These are phyloP conservation scores for Casuarius casuarius DNA, from an alignment of 2,113 vertebrate genomes.

Conservation along the genomic window DNA sequence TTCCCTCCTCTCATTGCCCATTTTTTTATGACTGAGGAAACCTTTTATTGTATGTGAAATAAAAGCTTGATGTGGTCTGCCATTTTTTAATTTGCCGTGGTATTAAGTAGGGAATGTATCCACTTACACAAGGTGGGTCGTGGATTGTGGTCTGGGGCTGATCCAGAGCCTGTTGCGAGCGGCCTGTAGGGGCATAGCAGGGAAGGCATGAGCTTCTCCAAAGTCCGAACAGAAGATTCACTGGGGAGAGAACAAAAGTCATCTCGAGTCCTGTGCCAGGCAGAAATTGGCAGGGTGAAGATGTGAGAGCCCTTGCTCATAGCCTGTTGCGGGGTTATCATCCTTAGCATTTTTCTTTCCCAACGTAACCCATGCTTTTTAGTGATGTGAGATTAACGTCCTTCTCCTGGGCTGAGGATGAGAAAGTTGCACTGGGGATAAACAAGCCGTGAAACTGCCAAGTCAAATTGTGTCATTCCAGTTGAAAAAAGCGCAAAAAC, in stretches of 20 bases:
- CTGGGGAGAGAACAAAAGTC: neutral
- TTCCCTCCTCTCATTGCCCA: constrained; percentile 46
- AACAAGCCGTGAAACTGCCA: neutral
- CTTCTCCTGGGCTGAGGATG: neutral
- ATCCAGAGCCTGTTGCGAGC: neutral
- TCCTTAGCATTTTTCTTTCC: neutral
- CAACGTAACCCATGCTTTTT: rapidly evolving
- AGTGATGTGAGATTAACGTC: neutral
- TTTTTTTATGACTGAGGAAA: constrained; percentile 65
- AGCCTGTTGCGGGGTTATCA: neutral
- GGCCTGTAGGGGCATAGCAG: neutral
- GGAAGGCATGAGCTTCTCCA: neutral
- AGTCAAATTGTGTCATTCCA: neutral
- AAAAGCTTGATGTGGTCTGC: constrained; percentile 65
- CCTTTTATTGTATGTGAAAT: constrained; percentile 60
- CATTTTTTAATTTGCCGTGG: constrained; percentile 59
- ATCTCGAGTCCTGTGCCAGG: too few species aligned
- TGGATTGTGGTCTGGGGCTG: constrained; percentile 43
- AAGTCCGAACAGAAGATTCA: neutral
- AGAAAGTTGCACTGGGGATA: neutral
- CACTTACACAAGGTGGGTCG: constrained; percentile 28
- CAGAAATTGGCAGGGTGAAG: neutral
- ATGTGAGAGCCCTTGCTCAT: neutral
- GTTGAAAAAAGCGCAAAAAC: neutral
- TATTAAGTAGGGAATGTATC: constrained; percentile 60